Evolutionary conservation across 2,888 invertebrate species (phyloP).

Genomic region (Amaurobius ferox): DNA sequence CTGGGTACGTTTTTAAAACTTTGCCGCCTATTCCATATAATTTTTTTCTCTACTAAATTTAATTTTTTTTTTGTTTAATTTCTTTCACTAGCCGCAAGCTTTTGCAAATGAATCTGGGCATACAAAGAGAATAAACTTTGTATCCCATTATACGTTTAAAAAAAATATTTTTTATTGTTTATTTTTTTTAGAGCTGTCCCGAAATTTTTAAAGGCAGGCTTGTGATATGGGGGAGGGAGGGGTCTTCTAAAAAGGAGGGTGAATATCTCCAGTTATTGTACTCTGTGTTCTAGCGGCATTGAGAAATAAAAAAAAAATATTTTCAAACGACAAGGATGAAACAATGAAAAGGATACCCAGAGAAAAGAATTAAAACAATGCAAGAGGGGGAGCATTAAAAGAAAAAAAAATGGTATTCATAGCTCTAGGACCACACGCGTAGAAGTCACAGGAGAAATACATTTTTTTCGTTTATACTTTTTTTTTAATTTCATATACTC

Average conservation of each 20-base stretch:
- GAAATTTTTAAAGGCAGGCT: slow-evolving; percentile 27
- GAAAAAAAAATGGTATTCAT: slow-evolving; percentile 4
- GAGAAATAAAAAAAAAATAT: slow-evolving; percentile 9
- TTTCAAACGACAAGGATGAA: slow-evolving; percentile 39
- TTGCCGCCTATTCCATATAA: slow-evolving; percentile 32
- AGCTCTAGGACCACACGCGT: slow-evolving; percentile 20
- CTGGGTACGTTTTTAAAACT: neutral
- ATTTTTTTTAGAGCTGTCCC: neutral
- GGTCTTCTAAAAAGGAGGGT: neutral
- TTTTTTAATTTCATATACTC: slow-evolving; percentile 44
- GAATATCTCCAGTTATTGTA: slow-evolving; percentile 26
- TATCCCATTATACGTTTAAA: slow-evolving; percentile 49
- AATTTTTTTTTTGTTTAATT: slow-evolving; percentile 32
- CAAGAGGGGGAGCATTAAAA: slow-evolving; percentile 7
- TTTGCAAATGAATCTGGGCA: slow-evolving; percentile 61
- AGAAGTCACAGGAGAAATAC: neutral
- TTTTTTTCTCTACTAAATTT: slow-evolving; percentile 23
- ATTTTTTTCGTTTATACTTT: slow-evolving; percentile 12
- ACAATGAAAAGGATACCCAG: slow-evolving; percentile 39
- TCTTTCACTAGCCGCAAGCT: slow-evolving; percentile 18
- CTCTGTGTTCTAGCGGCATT: neutral
- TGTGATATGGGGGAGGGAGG: neutral
- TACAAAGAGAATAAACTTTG: slow-evolving; percentile 40
- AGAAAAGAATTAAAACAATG: slow-evolving; percentile 70
- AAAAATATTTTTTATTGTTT: slow-evolving; percentile 19